These are phyloP conservation scores for Cecidostiba fungosa DNA, from an alignment of 2,888 invertebrate species.

Conservation along the genomic window DNA sequence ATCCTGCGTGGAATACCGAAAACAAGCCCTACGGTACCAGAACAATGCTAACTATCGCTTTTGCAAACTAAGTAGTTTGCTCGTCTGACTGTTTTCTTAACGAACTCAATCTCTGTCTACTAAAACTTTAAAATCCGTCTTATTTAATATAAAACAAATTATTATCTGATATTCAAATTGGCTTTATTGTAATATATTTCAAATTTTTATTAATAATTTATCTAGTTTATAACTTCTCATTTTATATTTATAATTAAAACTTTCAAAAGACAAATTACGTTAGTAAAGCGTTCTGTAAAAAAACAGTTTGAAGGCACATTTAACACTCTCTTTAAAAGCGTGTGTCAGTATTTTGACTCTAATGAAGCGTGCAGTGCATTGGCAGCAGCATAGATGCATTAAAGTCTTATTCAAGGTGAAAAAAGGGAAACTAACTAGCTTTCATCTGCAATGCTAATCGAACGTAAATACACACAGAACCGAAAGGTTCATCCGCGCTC, in stretches of 20 bases:
- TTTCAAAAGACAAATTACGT: not conserved
- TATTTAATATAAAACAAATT: not conserved
- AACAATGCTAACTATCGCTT: slow-evolving; percentile 53
- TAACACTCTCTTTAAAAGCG: not conserved
- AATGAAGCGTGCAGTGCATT: slow-evolving; percentile 26
- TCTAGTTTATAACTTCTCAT: too few species aligned
- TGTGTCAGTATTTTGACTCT: not conserved
- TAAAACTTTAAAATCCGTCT: not conserved
- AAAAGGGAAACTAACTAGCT: not conserved
- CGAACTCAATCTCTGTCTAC: slow-evolving; percentile 5
- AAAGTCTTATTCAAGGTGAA: slow-evolving; percentile 21
- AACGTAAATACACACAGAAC: slow-evolving; percentile 29
- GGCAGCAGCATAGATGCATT: not conserved
- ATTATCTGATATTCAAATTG: not conserved
- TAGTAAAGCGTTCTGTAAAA: not conserved
- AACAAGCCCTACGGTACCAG: not conserved
- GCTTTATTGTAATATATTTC: too few species aligned
- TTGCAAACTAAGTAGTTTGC: slow-evolving; percentile 50
- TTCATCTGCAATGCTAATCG: slow-evolving; percentile 39
- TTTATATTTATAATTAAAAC: not conserved
- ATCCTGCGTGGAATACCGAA: slow-evolving; percentile 49
- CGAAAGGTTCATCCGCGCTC: not conserved
- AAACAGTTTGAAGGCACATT: not conserved
- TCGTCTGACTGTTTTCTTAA: slow-evolving; percentile 26
- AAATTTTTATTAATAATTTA: not conserved